Base-by-base conservation (phyloP, 2,888 invertebrate species). In the Pogonocherus hispidulus region DNA sequence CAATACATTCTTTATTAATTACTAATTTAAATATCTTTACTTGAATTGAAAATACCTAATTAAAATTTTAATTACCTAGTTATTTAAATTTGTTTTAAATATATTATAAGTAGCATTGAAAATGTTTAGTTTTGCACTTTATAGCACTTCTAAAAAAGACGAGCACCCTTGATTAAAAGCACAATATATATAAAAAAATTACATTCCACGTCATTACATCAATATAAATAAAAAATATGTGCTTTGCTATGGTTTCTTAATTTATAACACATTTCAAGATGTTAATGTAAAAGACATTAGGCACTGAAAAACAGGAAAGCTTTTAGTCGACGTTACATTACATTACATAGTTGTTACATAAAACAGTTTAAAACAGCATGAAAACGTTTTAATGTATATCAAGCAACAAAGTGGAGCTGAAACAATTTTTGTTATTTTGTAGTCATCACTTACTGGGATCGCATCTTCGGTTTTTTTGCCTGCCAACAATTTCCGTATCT, bases 401-500 rank as follows among this genome's bases (percentile, higher is more conserved):
- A 57, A 57, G 57, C 57, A 44, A 4, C 46, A 57, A 14, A 55
- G 16, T 14, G 41, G n/a, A 57, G 46, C 23, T 44, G 57, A 57
- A 16, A 57, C 46, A 22, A 9, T n/a, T 41, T 41, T 16, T 52
- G 52, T 37, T 37, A 23, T 46, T 57, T 37, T 59, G 16, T 47
- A 59, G 27, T 47, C 59, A 47, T 47, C 47, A 82, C 82, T 82
- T 81, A 82, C 82, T 65, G 81, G 75, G 82, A 90, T 87, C 78
- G 91, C 87, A 73, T 88, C 87, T 84, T 94, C 93, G 87, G 91
- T 81, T 77, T 82, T 88, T 84, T 92, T 88, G 81, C 93, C 93
- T 78, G 92, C 92, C 86, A 94, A 90, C 85, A 94, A 89, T 81
- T 89, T 90, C 83, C 91, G 91, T 84, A 93, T 92, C 93, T 91